Percentiles rank a stretch among this genome's conserved stretches.
These are phyloP conservation scores for Pseudotriccus pelzelni DNA, from an alignment of 2,797 vertebrate species.

Conservation along the genomic window DNA sequence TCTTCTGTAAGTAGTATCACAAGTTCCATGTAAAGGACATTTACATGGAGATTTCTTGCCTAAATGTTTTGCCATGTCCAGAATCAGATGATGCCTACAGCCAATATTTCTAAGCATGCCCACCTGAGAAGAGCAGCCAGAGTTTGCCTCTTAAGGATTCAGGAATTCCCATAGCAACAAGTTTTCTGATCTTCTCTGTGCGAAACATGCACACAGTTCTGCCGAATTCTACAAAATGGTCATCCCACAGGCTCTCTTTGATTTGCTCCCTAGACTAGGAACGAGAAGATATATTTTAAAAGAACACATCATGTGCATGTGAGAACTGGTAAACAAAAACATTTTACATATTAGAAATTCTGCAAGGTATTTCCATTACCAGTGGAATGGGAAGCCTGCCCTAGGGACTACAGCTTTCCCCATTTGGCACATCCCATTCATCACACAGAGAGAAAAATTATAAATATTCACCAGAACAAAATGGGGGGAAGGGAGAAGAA, in stretches of 20 bases:
- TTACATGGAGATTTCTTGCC: not conserved
- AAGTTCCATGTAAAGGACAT: not conserved
- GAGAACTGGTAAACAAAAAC: not conserved
- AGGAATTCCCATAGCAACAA: conserved; percentile 93
- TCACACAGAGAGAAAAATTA: not conserved
- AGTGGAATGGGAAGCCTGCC: not conserved
- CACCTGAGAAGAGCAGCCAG: conserved; percentile 94
- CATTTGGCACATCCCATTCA: not conserved
- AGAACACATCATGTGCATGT: not conserved
- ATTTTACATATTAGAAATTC: not conserved
- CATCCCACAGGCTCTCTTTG: conserved; percentile 88
- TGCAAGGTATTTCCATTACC: not conserved
- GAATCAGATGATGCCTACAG: not conserved
- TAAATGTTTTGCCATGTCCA: not conserved
- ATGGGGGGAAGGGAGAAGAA: not conserved
- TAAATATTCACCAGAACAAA: not conserved
- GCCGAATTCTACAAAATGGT: conserved; percentile 90
- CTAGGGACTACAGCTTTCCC: not conserved
- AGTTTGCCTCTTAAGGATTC: conserved; percentile 91
- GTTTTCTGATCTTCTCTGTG: conserved; percentile 89
- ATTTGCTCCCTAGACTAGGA: conserved; percentile 82
- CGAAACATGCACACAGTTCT: conserved; percentile 94
- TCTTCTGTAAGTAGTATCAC: not conserved
- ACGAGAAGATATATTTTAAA: not conserved
- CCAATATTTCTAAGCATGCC: not conserved